Evolutionary conservation across 92 coral and sea anemone genomes (phyloP).

Genomic region (Epizoanthus scotinus): DNA sequence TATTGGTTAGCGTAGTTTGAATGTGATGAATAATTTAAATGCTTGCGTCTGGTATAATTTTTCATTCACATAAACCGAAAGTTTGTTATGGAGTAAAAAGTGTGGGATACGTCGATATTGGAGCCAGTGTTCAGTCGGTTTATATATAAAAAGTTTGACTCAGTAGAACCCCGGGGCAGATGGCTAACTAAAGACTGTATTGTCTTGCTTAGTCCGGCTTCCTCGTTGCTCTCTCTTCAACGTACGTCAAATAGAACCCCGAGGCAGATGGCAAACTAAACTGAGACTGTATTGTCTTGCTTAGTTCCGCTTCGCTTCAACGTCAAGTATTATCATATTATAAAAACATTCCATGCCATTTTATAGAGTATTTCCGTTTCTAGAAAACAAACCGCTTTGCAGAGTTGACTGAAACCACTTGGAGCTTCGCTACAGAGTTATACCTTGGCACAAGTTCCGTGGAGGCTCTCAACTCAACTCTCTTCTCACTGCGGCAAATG

Average conservation of each 20-base stretch:
- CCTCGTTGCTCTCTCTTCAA: no score
- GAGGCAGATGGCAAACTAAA: neutral
- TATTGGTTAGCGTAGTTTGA: conserved; percentile 12
- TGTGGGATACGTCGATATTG: neutral
- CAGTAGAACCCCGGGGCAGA: neutral
- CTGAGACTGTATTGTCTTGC: no score
- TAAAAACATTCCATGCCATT: neutral
- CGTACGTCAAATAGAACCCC: neutral
- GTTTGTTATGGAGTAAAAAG: neutral
- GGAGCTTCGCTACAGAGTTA: no score
- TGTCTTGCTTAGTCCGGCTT: neutral
- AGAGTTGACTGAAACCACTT: neutral
- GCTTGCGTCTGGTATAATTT: neutral
- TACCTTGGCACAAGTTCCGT: no score
- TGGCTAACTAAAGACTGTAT: neutral
- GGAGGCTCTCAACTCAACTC: no score
- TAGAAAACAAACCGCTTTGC: neutral
- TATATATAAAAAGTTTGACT: neutral
- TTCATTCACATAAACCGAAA: neutral
- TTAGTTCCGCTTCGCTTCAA: neutral
- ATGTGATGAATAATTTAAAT: conserved; percentile 15
- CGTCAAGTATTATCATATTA: neutral
- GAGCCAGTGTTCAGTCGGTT: neutral
- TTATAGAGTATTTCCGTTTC: neutral
- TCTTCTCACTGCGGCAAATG: no score